phyloP scores from a whole-genome alignment of 1,140 invertebrate species.

The Drosophila pachea region DNA sequence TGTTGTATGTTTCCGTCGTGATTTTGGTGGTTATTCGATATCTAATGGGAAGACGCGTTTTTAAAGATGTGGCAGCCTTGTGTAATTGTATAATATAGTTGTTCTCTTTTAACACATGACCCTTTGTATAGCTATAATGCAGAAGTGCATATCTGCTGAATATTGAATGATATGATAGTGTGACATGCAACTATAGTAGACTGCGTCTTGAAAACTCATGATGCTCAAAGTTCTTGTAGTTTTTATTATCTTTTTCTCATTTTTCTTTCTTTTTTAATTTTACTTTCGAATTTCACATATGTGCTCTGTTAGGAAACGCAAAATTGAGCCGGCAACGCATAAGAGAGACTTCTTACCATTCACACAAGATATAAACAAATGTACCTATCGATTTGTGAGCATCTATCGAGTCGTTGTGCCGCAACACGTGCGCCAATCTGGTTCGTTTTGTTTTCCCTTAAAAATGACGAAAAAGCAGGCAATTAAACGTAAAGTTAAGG shows the following conservation, averaged over 20 bases:
- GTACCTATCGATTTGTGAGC: slow-evolving; percentile 17
- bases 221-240: too few relatives aligned
- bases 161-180: too few relatives aligned
- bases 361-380: slow-evolving; percentile 10
- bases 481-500: slow-evolving; percentile 60
- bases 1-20: slow-evolving; percentile 16
- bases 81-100: background rate
- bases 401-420: slow-evolving; percentile 47
- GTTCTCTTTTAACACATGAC: slow-evolving; percentile 5
- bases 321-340: background rate
- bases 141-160: background rate
- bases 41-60: slow-evolving; percentile 10
- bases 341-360: background rate
- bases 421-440: slow-evolving; percentile 66
- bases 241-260: background rate
- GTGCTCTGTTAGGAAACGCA: slow-evolving; percentile 2
- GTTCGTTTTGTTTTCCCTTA: slow-evolving; percentile 63
- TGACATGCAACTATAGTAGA: too few relatives aligned
- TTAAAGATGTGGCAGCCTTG: slow-evolving; percentile 13
- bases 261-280: background rate
- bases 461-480: slow-evolving; percentile 62
- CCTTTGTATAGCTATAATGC: background rate
- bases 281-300: too few relatives aligned
- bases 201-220: too few relatives aligned
- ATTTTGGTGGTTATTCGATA: slow-evolving; percentile 16